Evolutionary conservation across 1,140 invertebrate species (phyloP), one percentile per base, ranked within the genome.

Genomic region (Drosophila equinoxialis): DNA sequence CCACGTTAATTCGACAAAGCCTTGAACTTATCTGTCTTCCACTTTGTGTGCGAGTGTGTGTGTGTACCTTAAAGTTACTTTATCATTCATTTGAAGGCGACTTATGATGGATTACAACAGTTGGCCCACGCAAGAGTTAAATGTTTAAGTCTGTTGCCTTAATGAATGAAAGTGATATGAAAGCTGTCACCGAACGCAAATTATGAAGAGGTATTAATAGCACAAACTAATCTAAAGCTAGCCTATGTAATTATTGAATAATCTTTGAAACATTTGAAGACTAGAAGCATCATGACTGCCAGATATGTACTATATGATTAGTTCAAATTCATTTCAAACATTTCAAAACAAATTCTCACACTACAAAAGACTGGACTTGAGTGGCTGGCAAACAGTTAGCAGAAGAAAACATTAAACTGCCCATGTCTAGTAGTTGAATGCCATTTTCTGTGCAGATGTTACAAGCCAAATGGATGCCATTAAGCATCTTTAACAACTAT

Each of bases 101-200:
- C 62, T 65, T 71, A 33, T 85, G 81, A 85, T 81, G 74, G 68
- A 85, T 85, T 77, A 84, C 67, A 54, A n/a, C 6, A 4, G 26
- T 41, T 11, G 20, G 11, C 79, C 76, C 69, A 76, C 65, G 64
- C 66, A 62, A 30, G 6, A 57, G 45, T 51, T 62, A 35, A 51
- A n/a, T 37, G 62, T 1, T 20, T n/a, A 30, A 61, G 37, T 23
- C 51, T 23, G 11, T 11, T 13, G 10, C 6, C 45, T 20, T 37
- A 33, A 51, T 48, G 54, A 71, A 66, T 33, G 51, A 85, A 85
- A 73, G 68, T 68, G 71, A 66, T 63, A 42, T 37, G 70, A 65
- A 61, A 71, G 20, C 57, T 17, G 55, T 37, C 45, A 51, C 17
- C 45, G 20, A 51, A 17, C 2, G 14, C 6, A 17, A 45, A 45